Conservation (phyloP, 2,888 invertebrate genomes). For the Microchrysa polita region DNA sequence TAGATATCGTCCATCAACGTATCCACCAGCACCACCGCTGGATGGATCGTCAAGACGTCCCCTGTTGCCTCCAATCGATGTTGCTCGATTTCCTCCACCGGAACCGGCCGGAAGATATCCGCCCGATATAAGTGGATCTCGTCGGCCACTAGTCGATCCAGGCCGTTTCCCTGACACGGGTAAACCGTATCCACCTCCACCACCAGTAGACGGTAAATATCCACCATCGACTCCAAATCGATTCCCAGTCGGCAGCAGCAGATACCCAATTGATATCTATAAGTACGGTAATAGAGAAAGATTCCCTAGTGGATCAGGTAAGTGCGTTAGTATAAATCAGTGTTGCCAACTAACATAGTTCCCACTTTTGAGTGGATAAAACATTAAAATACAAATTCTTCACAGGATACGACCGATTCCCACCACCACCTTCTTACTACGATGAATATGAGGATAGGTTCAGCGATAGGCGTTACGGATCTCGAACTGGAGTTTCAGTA, state of each 20-base stretch:
- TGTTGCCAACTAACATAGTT: neutral
- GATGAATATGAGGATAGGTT: conserved; percentile 63
- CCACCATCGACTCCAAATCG: conserved; percentile 65
- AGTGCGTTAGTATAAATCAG: conserved; percentile 54
- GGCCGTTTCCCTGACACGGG: conserved; percentile 66
- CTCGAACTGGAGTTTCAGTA: conserved; percentile 48
- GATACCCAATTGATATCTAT: conserved; percentile 64
- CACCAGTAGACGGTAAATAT: conserved; percentile 63
- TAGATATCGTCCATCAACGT: conserved; percentile 44
- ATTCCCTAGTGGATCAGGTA: conserved; percentile 64
- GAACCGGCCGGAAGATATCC: conserved; percentile 37
- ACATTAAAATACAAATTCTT: conserved; percentile 42
- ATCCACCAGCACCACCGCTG: conserved; percentile 59
- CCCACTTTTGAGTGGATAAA: conserved; percentile 31
- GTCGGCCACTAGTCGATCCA: conserved; percentile 60
- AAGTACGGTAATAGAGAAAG: conserved; percentile 68
- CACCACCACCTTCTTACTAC: conserved; percentile 59
- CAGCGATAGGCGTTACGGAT: conserved; percentile 53
- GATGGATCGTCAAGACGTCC: conserved; percentile 55
- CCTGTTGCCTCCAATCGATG: conserved; percentile 48
- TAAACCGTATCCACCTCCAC: conserved; percentile 66
- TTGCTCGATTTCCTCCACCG: conserved; percentile 42
- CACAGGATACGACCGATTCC: conserved; percentile 58
- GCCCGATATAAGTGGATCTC: conserved; percentile 62
- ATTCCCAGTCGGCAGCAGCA: conserved; percentile 67